phyloP scores from a whole-genome alignment of 2,113 vertebrate genomes.

The Procavia capensis region DNA sequence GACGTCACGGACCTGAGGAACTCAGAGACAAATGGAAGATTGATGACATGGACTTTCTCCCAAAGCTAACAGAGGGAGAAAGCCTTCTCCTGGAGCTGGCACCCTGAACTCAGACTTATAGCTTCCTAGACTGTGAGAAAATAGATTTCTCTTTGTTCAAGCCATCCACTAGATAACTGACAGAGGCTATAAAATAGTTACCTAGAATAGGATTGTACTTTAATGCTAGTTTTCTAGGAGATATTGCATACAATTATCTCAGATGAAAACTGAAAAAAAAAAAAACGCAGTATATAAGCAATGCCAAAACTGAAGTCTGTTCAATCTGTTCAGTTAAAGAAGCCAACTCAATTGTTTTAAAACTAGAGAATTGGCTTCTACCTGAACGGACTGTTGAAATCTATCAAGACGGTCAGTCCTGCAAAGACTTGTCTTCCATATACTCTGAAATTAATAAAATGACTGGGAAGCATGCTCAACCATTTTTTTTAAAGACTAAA shows the following conservation, averaged over 20 bases:
- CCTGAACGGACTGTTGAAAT: not conserved
- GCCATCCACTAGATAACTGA: too few relatives aligned
- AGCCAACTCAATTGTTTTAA: not conserved
- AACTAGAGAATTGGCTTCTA: not conserved
- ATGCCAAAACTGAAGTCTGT: not conserved
- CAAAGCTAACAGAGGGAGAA: too few relatives aligned
- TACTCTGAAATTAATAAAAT: constrained; percentile 23
- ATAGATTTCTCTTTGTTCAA: too few relatives aligned
- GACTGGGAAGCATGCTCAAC: not conserved
- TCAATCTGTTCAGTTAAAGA: not conserved
- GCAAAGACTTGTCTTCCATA: not conserved
- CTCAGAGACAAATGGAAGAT: too few relatives aligned
- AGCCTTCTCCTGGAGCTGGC: too few relatives aligned
- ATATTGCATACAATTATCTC: not conserved
- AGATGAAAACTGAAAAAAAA: constrained; percentile 1
- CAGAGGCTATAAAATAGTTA: not conserved
- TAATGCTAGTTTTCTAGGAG: not conserved
- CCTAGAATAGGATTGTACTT: not conserved
- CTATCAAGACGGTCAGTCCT: not conserved
- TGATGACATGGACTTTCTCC: too few relatives aligned
- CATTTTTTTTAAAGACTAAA: not conserved
- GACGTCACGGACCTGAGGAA: too few relatives aligned
- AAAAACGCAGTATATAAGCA: not conserved
- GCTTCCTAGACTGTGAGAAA: too few relatives aligned
- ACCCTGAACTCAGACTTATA: too few relatives aligned